Conservation (phyloP, 2,888 invertebrate species). For the Acleris cristana region DNA sequence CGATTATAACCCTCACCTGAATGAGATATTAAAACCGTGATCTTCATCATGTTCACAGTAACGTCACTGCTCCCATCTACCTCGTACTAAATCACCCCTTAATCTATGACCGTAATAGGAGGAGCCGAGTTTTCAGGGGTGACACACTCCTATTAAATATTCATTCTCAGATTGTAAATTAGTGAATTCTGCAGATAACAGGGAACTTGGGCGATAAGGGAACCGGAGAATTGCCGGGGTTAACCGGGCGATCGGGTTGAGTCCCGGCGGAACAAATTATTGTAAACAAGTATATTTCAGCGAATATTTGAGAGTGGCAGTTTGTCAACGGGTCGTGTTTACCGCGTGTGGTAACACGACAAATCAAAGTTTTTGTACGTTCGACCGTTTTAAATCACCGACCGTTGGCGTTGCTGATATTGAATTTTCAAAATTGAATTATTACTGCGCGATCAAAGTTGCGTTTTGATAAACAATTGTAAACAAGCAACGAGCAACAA, state of each 20-base stretch:
- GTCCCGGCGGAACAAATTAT: constrained; percentile 1
- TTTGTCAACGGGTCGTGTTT: constrained; percentile 3
- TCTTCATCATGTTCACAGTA: neutral
- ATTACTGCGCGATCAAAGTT: constrained; percentile 8
- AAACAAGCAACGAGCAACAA: neutral
- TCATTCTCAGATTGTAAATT: constrained; percentile 77
- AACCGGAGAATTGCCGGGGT: constrained; percentile 21
- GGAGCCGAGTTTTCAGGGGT: constrained; percentile 69
- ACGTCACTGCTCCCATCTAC: constrained; percentile 11
- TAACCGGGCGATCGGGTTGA: constrained; percentile 27
- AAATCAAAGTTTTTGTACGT: neutral
- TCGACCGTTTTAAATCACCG: neutral
- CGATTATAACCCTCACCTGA: too few relatives aligned
- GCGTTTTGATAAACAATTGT: neutral
- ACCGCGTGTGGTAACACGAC: neutral
- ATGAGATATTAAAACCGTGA: neutral
- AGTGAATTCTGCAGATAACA: constrained; percentile 69
- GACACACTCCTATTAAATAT: constrained; percentile 75
- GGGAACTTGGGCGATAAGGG: constrained; percentile 38
- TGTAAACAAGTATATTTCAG: constrained; percentile 7
- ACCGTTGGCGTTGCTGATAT: neutral
- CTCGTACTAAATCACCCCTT: constrained; percentile 17
- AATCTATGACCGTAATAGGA: constrained; percentile 45
- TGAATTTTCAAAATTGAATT: constrained; percentile 10
- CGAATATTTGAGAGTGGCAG: neutral